Percentiles rank a stretch among this genome's conserved stretches.
Evolutionary conservation across 2,797 vertebrate species (phyloP).

Genomic region (Oryzias sinensis): DNA sequence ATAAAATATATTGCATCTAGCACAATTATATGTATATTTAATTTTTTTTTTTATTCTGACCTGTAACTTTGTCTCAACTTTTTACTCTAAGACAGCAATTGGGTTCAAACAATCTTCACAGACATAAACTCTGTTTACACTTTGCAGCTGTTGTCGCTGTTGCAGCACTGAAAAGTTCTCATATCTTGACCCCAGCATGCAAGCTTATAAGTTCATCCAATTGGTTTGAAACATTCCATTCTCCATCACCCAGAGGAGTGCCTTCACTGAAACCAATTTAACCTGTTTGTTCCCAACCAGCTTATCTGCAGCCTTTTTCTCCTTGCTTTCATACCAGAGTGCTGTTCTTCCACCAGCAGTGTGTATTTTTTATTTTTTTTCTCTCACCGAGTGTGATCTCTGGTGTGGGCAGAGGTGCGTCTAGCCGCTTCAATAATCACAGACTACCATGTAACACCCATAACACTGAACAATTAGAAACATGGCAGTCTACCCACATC

Average conservation of each 20-base stretch:
- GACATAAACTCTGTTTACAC: too few species aligned
- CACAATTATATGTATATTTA: not conserved
- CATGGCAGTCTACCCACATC: slow-evolving; percentile 85
- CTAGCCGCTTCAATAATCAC: too few species aligned
- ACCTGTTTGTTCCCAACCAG: too few species aligned
- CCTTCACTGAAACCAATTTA: too few species aligned
- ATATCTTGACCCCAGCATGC: slow-evolving; percentile 22
- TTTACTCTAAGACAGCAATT: not conserved
- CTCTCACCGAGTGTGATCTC: slow-evolving; percentile 53
- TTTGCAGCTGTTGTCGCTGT: slow-evolving; percentile 1
- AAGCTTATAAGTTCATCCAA: slow-evolving; percentile 34
- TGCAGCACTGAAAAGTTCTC: not conserved
- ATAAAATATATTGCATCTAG: too few species aligned
- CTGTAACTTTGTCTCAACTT: not conserved
- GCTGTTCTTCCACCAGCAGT: slow-evolving; percentile 45
- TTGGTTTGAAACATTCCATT: slow-evolving; percentile 31
- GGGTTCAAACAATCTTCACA: too few species aligned
- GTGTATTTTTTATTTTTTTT: slow-evolving; percentile 26
- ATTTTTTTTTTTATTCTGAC: too few species aligned
- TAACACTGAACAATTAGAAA: slow-evolving; percentile 85
- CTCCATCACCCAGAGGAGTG: slow-evolving; percentile 42
- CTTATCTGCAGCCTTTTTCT: slow-evolving; percentile 21
- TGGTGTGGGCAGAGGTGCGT: slow-evolving; percentile 74
- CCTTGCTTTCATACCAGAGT: slow-evolving; percentile 32
- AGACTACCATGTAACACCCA: slow-evolving; percentile 76